Evolutionary conservation across 2,888 invertebrate species (phyloP), one percentile per base, ranked within the genome.

Genomic region (Heteromurus nitidus): DNA sequence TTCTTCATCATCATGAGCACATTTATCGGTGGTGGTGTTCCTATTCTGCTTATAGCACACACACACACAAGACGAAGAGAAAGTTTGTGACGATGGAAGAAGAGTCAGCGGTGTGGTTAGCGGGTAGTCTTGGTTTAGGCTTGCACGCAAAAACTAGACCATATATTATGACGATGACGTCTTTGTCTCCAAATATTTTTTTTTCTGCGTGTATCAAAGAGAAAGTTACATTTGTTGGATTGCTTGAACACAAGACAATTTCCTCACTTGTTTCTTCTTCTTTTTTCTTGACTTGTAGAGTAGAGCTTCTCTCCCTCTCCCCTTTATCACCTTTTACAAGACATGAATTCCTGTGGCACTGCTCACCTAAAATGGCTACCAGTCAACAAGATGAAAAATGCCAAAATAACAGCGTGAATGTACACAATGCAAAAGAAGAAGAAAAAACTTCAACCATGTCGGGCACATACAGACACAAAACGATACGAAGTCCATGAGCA

Each of bases 371-470:
- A 77, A 77, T 69, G 68, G 67, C 50, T 47, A 62, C 1, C 42
- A 79, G 79, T 79, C 79, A 79, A 79, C 47, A 72, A 62, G 79
- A 80, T 80, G 79, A 79, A 72, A 72, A 80, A 65, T 72, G 44
- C 67, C 79, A 68, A 30, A 13, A 47, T 47, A 47, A 13, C 5
- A 13, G 13, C 36, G 36, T 36, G n/a, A n/a, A n/a, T n/a, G n/a
- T n/a, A n/a, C n/a, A n/a, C n/a, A n/a, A n/a, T n/a, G n/a, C n/a
- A n/a, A n/a, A n/a, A n/a, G n/a, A n/a, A n/a, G n/a, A n/a, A n/a
- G n/a, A n/a, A n/a, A n/a, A n/a, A n/a, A n/a, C n/a, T n/a, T n/a
- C n/a, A n/a, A n/a, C n/a, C n/a, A n/a, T n/a, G n/a, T n/a, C n/a
- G n/a, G n/a, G n/a, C n/a, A n/a, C n/a, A n/a, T n/a, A n/a, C n/a